These are phyloP conservation scores for Cataglyphis rosenhaueri DNA, from an alignment of 2,888 invertebrate genomes.

Conservation along the genomic window DNA sequence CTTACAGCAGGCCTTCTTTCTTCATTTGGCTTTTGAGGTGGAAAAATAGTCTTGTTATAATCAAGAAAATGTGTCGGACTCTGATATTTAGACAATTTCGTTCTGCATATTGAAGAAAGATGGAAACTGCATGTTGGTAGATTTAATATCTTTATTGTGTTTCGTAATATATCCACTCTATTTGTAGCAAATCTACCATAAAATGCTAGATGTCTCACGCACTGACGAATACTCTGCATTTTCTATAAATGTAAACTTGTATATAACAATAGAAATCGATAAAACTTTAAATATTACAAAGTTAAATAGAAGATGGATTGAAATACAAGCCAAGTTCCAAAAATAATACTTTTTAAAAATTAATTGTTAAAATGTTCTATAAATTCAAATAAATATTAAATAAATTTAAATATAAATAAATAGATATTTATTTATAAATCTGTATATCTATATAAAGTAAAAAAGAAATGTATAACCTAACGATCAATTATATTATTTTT, in stretches of 20 bases:
- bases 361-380: no score
- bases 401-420: no score
- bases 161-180: conserved; percentile 27
- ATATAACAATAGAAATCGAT: not conserved
- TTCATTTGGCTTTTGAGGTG: conserved; percentile 91
- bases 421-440: no score
- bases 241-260: conserved; percentile 41
- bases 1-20: conserved; percentile 94
- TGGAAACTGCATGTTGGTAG: conserved; percentile 64
- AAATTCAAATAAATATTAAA: no score
- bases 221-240: conserved; percentile 62
- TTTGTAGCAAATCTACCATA: conserved; percentile 6
- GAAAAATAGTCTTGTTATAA: conserved; percentile 92
- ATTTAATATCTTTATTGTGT: conserved; percentile 8
- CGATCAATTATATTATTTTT: not conserved
- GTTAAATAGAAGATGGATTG: no score
- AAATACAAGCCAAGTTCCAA: no score
- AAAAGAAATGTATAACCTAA: not conserved
- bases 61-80: conserved; percentile 86
- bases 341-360: no score
- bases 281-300: not conserved
- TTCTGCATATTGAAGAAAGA: conserved; percentile 55
- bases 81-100: rapidly evolving
- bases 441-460: no score
- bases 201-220: conserved; percentile 24